Base-by-base conservation (phyloP, 2,888 invertebrate genomes). In the Mystacides longicornis region DNA sequence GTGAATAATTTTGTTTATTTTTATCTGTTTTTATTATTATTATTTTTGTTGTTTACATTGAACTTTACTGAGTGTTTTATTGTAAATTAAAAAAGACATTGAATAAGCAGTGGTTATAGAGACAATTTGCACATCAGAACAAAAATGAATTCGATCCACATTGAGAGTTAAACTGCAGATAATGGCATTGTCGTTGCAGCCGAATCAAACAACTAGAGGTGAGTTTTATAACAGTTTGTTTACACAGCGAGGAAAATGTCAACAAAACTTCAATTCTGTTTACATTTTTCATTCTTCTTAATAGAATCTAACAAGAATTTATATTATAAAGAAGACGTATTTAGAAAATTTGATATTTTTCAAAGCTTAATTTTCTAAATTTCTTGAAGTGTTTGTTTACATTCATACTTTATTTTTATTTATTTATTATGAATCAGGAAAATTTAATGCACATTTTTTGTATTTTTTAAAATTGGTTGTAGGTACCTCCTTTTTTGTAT, bases 121-220 rank as follows among this genome's bases (percentile, higher is more conserved):
- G 18, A 42, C 42, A 23, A 49, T 31, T 20, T 49, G 49, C n/a
- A n/a, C n/a, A n/a, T n/a, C n/a, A n/a, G n/a, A n/a, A n/a, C n/a
- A n/a, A n/a, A n/a, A n/a, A n/a, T n/a, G n/a, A n/a, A n/a, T n/a
- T n/a, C n/a, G n/a, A n/a, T n/a, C n/a, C n/a, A n/a, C n/a, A n/a
- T n/a, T n/a, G n/a, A n/a, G 14, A 37, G 37, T 16, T 14, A 37
- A 37, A n/a, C 3, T 37, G 37, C 14, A 37, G 37, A 37, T 37
- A 67, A 78, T 80, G 71, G 74, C 79, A 63, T 69, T 81, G 66
- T 82, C 82, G 68, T 76, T 81, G 67, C 77, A 79, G 64, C 71
- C 79, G 66, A 73, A 78, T 69, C 79, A 77, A 68, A 77, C 76
- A 68, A 73, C 78, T 56, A 75, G 78, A 73, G 76, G 79, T 71